Evolutionary conservation across 2,888 invertebrate species (phyloP), one percentile per base, ranked within the genome.

Genomic region (Macrophya annulata): DNA sequence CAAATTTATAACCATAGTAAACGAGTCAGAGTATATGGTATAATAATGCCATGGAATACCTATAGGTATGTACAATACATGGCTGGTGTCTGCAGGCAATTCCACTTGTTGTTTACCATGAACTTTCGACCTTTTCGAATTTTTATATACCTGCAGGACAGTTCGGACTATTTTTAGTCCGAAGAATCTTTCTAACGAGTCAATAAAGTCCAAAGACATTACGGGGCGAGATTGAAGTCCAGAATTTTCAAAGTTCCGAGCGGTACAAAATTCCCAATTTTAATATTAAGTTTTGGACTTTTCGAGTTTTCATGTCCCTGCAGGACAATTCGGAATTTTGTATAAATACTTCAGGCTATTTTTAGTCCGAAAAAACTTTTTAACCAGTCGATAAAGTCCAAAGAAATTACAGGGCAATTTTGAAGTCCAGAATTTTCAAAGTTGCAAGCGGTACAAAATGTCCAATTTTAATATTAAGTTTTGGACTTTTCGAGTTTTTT

Each of bases 1-100:
- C 5, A 37, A 77, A 77, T 77, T 77, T 51, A 77, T 51, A 77
- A 51, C 77, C 37, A 12, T 37, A 55, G 77, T 77, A 51, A 77
- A 77, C 77, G 51, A 77, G 31, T 77, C 4, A 9, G 9, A 45
- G 68, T 68, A n/a, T 43, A 21, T 10, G n/a, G n/a, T 55, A 55
- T 55, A 55, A 55, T 55, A 55, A 55, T 55, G 8, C 55, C 55
- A 55, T n/a, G 55, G n/a, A 8, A 1, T 8, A 2, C n/a, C 55
- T 8, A 8, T n/a, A 55, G 9, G 12, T n/a, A 40, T 15, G 12
- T n/a, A 40, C 6, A 15, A n/a, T 65, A 65, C 25, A 25, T 62
- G 62, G 25, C 62, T 31, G 10, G 10, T 21, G 12, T 31, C 62
- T 1, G 55, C 31, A 31, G 31, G 8, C n/a, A n/a, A n/a, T 55